Evolutionary conservation across 2,888 invertebrate genomes (phyloP), one percentile per base, ranked within the genome.

Genomic region (Caenorhabditis imperialis): DNA sequence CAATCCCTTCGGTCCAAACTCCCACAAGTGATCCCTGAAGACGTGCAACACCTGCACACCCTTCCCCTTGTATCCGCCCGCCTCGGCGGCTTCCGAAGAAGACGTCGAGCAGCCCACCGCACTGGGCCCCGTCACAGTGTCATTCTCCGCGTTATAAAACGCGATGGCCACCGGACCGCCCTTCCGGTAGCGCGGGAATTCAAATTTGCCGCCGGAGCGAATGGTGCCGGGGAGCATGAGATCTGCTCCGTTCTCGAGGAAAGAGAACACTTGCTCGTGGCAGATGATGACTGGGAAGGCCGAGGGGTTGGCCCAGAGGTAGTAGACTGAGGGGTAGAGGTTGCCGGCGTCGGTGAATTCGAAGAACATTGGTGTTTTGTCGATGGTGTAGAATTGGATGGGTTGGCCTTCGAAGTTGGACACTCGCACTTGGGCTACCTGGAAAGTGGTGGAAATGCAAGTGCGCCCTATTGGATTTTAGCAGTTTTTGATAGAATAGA

Each of bases 211-310:
- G 4, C 47, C 44, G 22, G 57, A 47, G 20, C 65, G 40, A 42
- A 81, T 69, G 1, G 81, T 71, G 16, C 82, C 86, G 14, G 84
- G 86, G 4, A 85, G 62, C 86, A 86, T 86, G n/a, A 86, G 60
- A 67, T 86, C 86, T 0, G 86, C 86, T 20, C 86, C 86, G 50
- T 83, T 86, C 42, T 84, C 81, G 8, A 86, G 65, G 42, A 71
- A 83, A 6, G 57, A 60, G 7, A 85, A 57, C 8, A 84, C 85
- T 8, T 71, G 65, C 25, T 79, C 76, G 40, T 77, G 82, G 5
- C 86, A 79, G 16, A 85, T 55, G 1, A 86, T 33, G 1, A 77
- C 77, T 14, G 86, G 85, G 47, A 75, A 82, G 3, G 69, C 55
- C 6, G 47, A 55, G 3, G 81, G 81, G 44, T 58, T 63, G 14